These are phyloP conservation scores for Dermochelys coriacea DNA, from an alignment of 2,797 vertebrate species.

Conservation along the genomic window DNA sequence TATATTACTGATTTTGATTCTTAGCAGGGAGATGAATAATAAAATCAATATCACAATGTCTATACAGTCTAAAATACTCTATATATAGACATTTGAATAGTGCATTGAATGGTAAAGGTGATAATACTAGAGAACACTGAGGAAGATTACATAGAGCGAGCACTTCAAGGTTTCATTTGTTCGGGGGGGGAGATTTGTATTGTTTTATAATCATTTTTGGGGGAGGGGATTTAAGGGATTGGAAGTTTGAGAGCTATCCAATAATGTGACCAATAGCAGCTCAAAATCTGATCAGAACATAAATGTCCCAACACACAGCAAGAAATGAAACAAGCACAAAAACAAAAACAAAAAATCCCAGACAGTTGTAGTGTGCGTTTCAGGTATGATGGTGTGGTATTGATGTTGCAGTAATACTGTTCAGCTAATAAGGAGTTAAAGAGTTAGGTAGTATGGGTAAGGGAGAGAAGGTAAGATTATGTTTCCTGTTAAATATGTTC, in stretches of 20 bases:
- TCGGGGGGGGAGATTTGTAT: conserved; percentile 20
- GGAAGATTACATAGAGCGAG: background rate
- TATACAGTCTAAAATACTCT: conserved; percentile 57
- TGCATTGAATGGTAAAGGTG: conserved; percentile 55
- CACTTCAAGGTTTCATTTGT: conserved; percentile 56
- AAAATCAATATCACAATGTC: conserved; percentile 35
- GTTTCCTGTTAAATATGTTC: background rate
- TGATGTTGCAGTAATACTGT: background rate
- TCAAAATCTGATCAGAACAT: conserved; percentile 11
- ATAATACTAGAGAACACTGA: conserved; percentile 36
- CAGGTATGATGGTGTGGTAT: background rate
- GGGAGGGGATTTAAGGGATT: conserved; percentile 55
- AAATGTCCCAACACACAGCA: background rate
- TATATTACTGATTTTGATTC: conserved; percentile 53
- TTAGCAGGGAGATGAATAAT: conserved; percentile 51
- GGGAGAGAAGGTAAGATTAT: background rate
- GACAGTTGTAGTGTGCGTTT: background rate
- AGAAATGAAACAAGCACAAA: background rate
- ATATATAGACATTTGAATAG: conserved; percentile 49
- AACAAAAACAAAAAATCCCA: background rate
- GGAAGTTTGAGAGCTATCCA: conserved; percentile 49
- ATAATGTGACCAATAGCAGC: background rate
- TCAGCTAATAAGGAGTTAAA: background rate
- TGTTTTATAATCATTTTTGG: conserved; percentile 38
- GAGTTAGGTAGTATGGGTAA: background rate